These are phyloP conservation scores for Monodelphis domestica DNA, from an alignment of 2,797 vertebrate genomes.

Conservation along the genomic window DNA sequence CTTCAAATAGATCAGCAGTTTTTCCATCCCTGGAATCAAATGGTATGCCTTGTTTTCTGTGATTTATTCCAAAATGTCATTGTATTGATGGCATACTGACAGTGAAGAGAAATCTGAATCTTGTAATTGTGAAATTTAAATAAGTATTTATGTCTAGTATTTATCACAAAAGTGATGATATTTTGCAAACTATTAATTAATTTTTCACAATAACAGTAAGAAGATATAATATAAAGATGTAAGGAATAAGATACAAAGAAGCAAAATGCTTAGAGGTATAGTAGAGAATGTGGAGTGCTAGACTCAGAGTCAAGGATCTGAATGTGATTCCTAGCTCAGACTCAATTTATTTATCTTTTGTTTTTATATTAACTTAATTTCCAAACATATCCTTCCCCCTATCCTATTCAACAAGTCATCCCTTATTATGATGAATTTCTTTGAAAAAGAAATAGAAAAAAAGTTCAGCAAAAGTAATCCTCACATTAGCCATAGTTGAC, in stretches of 20 bases:
- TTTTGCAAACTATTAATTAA: constrained; percentile 83
- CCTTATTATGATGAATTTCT: neutral
- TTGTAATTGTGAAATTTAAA: constrained; percentile 76
- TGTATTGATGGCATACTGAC: constrained; percentile 71
- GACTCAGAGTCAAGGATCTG: neutral
- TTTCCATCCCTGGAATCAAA: constrained; percentile 63
- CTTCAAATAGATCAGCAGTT: constrained; percentile 40
- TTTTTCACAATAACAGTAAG: constrained; percentile 75
- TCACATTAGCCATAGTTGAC: neutral
- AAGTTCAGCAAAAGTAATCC: neutral
- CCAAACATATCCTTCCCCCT: neutral
- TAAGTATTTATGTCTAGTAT: constrained; percentile 82
- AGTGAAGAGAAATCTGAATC: constrained; percentile 79
- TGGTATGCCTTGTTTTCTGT: constrained; percentile 36
- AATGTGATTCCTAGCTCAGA: neutral
- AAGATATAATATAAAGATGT: constrained; percentile 48
- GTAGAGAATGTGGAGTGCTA: neutral
- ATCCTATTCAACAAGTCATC: neutral
- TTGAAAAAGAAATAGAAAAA: too few species aligned
- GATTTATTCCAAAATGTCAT: constrained; percentile 61
- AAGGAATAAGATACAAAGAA: constrained; percentile 53
- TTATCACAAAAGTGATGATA: constrained; percentile 71
- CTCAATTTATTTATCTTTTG: neutral
- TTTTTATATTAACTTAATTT: neutral
- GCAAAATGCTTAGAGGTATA: constrained; percentile 8